A percentile compares a stretch with the other conserved stretches of the same genome.
phyloP scores from a whole-genome alignment of 2,797 vertebrate species.

The Cyprinodon diabolis region DNA sequence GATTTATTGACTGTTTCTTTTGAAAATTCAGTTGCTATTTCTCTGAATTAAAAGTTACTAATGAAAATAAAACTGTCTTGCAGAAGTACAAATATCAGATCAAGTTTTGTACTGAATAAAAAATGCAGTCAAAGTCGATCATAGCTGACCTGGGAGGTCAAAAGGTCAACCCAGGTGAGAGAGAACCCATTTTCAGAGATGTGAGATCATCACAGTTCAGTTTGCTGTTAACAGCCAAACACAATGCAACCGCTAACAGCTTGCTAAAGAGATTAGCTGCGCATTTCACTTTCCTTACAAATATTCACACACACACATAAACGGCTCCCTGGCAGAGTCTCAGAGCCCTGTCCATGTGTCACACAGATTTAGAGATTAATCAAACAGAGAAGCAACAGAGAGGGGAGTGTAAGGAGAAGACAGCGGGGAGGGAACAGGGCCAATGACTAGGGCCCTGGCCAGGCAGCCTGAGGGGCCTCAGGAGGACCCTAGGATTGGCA shows the following conservation, averaged over 20 bases:
- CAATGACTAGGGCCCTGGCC: constrained; percentile 53
- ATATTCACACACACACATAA: constrained; percentile 31
- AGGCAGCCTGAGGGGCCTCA: constrained; percentile 75
- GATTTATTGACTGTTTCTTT: too few species aligned
- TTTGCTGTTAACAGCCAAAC: constrained; percentile 56
- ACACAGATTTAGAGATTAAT: constrained; percentile 85
- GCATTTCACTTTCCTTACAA: constrained; percentile 54
- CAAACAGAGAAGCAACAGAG: constrained; percentile 77
- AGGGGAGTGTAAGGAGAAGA: constrained; percentile 62
- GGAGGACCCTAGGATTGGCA: constrained; percentile 73
- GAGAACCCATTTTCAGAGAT: constrained; percentile 41
- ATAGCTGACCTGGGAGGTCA: constrained; percentile 36
- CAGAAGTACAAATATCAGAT: not conserved
- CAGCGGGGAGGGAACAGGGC: constrained; percentile 50
- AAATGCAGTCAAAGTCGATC: constrained; percentile 27
- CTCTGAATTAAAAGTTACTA: not conserved
- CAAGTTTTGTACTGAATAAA: not conserved
- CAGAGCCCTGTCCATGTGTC: constrained; percentile 72
- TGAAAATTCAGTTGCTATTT: not conserved
- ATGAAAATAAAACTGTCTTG: not conserved
- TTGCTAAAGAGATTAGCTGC: constrained; percentile 71
- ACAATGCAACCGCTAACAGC: constrained; percentile 61
- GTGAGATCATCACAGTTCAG: constrained; percentile 56
- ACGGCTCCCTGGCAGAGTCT: constrained; percentile 43
- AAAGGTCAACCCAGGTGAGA: constrained; percentile 38